These are phyloP conservation scores for Belonocnema kinseyi DNA, from an alignment of 1,140 invertebrate genomes.

Conservation along the genomic window DNA sequence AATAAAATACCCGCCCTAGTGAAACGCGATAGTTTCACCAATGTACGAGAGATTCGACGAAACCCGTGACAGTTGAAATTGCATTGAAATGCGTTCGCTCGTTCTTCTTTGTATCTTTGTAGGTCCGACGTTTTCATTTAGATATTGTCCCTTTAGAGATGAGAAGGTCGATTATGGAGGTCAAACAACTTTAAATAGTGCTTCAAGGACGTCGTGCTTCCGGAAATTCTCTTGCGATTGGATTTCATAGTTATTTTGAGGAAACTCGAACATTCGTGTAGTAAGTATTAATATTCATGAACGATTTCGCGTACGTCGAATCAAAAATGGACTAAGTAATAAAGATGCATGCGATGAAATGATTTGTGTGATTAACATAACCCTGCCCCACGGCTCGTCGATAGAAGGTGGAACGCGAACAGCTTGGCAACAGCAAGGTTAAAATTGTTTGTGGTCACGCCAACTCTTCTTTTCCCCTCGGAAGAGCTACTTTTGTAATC, in stretches of 20 bases:
- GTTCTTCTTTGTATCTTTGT: not conserved
- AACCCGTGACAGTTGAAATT: not conserved
- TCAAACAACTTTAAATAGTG: constrained; percentile 42
- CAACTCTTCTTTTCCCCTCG: constrained; percentile 42
- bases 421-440: constrained; percentile 50
- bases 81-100: constrained; percentile 2
- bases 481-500: constrained; percentile 46
- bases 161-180: constrained; percentile 41
- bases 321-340: constrained; percentile 61
- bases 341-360: constrained; percentile 70
- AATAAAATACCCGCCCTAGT: too few relatives aligned
- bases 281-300: constrained; percentile 65
- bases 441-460: constrained; percentile 70
- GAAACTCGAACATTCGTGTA: constrained; percentile 55
- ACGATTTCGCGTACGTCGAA: constrained; percentile 54
- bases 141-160: not conserved
- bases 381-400: constrained; percentile 62
- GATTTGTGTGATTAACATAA: constrained; percentile 73
- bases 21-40: too few relatives aligned
- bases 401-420: constrained; percentile 43
- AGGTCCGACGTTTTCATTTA: not conserved
- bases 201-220: constrained; percentile 49
- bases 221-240: constrained; percentile 45
- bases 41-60: not conserved
- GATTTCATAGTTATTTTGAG: constrained; percentile 56